Percentiles rank a stretch among this genome's conserved stretches.
These are phyloP conservation scores for Cladopsammia gracilis DNA, from an alignment of 64 coral and sea anemone species.

Conservation along the genomic window DNA sequence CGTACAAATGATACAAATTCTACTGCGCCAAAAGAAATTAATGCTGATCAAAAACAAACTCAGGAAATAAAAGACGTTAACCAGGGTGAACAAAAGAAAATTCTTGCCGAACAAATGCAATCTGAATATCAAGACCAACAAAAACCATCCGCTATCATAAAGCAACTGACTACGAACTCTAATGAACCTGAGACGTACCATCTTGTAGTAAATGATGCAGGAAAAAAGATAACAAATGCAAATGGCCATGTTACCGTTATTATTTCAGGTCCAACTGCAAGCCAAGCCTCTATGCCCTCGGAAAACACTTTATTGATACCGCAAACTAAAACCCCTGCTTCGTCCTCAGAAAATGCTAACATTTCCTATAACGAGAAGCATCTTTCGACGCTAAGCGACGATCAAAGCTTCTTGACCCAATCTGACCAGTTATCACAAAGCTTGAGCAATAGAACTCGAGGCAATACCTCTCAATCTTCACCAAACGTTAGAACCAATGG, in stretches of 20 bases:
- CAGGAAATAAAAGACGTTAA: not conserved
- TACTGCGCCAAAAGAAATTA: not conserved
- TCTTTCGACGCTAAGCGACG: not conserved
- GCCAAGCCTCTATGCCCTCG: not conserved
- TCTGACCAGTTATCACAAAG: not conserved
- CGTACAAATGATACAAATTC: not conserved
- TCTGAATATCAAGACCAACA: not conserved
- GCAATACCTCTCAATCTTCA: not conserved
- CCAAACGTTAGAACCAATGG: not conserved
- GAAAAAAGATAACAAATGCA: conserved; percentile 40
- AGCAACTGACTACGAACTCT: not conserved
- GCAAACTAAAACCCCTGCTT: not conserved
- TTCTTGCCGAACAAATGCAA: not conserved
- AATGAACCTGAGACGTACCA: conserved; percentile 33
- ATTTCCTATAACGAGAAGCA: not conserved
- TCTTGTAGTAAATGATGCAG: conserved; percentile 23
- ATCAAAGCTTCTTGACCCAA: not conserved
- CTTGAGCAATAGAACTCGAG: not conserved
- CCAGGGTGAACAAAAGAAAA: not conserved
- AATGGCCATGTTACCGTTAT: conserved; percentile 47
- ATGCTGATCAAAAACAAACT: not conserved
- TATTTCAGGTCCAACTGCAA: conserved; percentile 43
- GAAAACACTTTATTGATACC: conserved; percentile 27
- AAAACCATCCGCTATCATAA: conserved; percentile 26
- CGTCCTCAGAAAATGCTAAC: not conserved